These are phyloP conservation scores for Abrostola triplasia DNA, from an alignment of 2,888 invertebrate species.

Conservation along the genomic window DNA sequence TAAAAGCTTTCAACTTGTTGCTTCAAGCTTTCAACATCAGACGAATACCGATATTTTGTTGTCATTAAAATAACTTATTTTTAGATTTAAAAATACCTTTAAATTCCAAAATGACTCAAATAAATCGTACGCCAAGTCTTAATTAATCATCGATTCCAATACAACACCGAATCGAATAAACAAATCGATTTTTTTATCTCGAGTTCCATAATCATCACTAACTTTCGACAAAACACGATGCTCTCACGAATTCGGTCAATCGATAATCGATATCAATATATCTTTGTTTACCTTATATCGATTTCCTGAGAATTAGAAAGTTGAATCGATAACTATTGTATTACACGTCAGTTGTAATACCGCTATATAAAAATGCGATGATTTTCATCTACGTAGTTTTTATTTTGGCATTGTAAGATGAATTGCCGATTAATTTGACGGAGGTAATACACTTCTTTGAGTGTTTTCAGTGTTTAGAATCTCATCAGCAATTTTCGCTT, in stretches of 20 bases:
- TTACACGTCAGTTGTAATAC: slow-evolving; percentile 39
- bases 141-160: slow-evolving; percentile 14
- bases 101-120: background rate
- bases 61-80: too few species aligned
- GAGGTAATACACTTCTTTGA: background rate
- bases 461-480: slow-evolving; percentile 1
- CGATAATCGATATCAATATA: slow-evolving; percentile 56
- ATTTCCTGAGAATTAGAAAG: slow-evolving; percentile 62
- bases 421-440: slow-evolving; percentile 28
- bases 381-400: slow-evolving; percentile 31
- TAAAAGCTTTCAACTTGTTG: too few species aligned
- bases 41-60: too few species aligned
- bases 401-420: slow-evolving; percentile 36
- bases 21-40: too few species aligned
- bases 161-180: slow-evolving; percentile 14
- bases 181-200: slow-evolving; percentile 31
- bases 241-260: slow-evolving; percentile 55
- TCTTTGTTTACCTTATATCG: slow-evolving; percentile 64
- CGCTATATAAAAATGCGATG: slow-evolving; percentile 39
- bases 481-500: background rate
- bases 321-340: slow-evolving; percentile 54
- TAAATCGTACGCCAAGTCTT: background rate
- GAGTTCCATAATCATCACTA: slow-evolving; percentile 32
- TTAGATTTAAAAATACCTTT: too few species aligned
- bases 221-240: slow-evolving; percentile 47